Evolutionary conservation across 2,113 vertebrate genomes (phyloP).

Genomic region (Garra rufa): DNA sequence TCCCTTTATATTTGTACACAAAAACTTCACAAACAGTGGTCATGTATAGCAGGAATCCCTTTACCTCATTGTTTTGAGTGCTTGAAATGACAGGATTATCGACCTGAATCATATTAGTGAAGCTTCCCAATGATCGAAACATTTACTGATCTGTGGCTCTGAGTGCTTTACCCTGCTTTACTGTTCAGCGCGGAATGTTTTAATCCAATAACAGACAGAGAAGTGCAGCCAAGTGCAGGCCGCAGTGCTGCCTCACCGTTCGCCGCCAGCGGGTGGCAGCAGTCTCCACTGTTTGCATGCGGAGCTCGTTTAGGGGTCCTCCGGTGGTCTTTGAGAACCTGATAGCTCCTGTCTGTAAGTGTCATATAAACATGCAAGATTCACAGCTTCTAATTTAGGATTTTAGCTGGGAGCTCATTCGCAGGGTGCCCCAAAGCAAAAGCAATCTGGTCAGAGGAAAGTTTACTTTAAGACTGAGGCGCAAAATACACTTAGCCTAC

Average conservation of each 20-base stretch:
- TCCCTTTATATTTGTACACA: background rate
- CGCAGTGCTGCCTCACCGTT: background rate
- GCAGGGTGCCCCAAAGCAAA: conserved; percentile 33
- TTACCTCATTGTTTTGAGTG: background rate
- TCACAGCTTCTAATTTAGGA: conserved; percentile 48
- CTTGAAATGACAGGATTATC: background rate
- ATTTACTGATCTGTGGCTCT: conserved; percentile 21
- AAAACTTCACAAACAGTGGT: too few species aligned
- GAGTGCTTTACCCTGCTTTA: conserved; percentile 13
- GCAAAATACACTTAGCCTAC: conserved; percentile 20
- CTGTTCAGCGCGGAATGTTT: background rate
- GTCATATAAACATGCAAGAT: conserved; percentile 49
- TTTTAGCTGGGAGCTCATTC: conserved; percentile 32
- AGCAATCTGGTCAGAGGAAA: conserved; percentile 43
- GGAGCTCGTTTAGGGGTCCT: background rate
- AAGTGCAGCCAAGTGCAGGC: background rate
- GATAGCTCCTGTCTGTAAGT: conserved; percentile 16
- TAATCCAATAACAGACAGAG: conserved; percentile 8
- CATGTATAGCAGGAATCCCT: background rate
- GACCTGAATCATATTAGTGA: conserved; percentile 9
- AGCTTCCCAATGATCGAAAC: conserved; percentile 21
- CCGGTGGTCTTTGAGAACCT: conserved; percentile 17
- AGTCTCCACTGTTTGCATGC: conserved; percentile 72
- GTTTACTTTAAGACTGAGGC: conserved; percentile 15
- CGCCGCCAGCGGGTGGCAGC: conserved; percentile 83